phyloP scores from a whole-genome alignment of 2,113 vertebrate species.

The Lepisosteus oculatus region DNA sequence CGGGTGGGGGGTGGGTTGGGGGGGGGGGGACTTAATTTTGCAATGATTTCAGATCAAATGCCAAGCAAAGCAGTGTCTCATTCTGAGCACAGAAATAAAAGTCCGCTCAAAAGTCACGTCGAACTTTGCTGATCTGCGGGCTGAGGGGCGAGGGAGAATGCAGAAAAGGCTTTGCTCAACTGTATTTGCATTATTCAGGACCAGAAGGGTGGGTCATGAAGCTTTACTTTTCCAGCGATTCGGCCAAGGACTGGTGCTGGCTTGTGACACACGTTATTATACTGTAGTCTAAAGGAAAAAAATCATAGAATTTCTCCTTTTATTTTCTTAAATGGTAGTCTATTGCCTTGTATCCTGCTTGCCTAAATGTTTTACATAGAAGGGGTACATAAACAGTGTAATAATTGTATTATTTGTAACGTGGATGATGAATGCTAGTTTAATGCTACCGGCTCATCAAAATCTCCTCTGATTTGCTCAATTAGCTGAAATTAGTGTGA shows the following conservation, averaged over 20 bases:
- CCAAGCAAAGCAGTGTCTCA: constrained; percentile 60
- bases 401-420: too few relatives aligned
- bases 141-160: too few relatives aligned
- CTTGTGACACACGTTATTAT: neutral
- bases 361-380: too few relatives aligned
- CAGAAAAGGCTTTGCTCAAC: too few relatives aligned
- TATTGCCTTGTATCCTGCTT: too few relatives aligned
- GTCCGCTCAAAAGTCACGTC: constrained; percentile 40
- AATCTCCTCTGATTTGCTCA: too few relatives aligned
- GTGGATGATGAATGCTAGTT: too few relatives aligned
- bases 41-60: constrained; percentile 52
- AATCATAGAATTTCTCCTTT: neutral
- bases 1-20: neutral
- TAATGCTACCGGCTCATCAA: too few relatives aligned
- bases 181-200: neutral
- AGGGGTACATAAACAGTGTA: too few relatives aligned
- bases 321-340: too few relatives aligned
- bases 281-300: neutral
- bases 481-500: too few relatives aligned
- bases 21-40: constrained; percentile 24
- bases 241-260: neutral
- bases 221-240: constrained; percentile 5
- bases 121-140: neutral
- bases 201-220: constrained; percentile 1
- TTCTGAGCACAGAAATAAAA: constrained; percentile 57